phyloP scores from a whole-genome alignment of 2,113 vertebrate species.

The Thymallus thymallus region DNA sequence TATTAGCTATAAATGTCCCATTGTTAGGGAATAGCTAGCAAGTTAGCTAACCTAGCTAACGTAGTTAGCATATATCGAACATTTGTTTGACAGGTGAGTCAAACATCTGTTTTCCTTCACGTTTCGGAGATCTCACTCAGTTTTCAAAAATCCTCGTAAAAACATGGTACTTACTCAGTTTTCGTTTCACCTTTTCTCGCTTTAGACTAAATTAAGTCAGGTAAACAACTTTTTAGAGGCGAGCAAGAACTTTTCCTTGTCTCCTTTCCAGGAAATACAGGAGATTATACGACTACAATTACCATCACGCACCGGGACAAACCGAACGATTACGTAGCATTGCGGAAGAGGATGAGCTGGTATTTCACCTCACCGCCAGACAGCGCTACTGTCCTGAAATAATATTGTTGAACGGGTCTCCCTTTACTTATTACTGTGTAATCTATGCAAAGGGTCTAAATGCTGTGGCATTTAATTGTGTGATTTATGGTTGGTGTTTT shows the following conservation, averaged over 20 bases:
- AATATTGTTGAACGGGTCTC: not conserved
- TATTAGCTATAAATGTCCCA: too few relatives aligned
- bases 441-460: not conserved
- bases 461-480: not conserved
- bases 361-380: constrained; percentile 22
- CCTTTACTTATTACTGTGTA: not conserved
- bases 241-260: constrained; percentile 21
- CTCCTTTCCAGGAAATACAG: constrained; percentile 56
- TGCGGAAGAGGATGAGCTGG: not conserved
- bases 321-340: not conserved
- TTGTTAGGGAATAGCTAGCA: not conserved
- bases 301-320: constrained; percentile 35
- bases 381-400: constrained; percentile 30
- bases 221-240: constrained; percentile 29
- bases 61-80: not conserved
- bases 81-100: not conserved
- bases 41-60: not conserved
- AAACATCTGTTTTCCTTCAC: not conserved
- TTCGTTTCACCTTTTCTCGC: not conserved
- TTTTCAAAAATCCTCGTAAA: not conserved
- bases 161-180: constrained; percentile 37
- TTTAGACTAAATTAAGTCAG: not conserved
- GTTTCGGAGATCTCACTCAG: too few relatives aligned
- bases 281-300: constrained; percentile 47
- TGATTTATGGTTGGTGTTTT: not conserved